Evolutionary conservation across 2,888 invertebrate species (phyloP).

Genomic region (Caradrina kadenii): DNA sequence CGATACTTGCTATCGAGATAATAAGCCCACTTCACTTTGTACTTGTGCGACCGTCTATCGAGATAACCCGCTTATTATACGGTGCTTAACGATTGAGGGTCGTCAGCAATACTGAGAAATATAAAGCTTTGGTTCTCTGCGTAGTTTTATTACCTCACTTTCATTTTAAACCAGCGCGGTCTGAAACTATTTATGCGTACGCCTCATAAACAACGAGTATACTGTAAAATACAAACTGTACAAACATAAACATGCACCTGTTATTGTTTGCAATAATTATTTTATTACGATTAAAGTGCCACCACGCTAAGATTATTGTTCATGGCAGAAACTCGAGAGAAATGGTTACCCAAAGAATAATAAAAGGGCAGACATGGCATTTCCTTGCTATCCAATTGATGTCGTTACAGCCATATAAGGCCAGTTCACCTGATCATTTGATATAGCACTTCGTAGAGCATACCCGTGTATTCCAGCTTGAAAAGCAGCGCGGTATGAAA

Average conservation of each 20-base stretch:
- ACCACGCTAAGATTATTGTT: constrained; percentile 1
- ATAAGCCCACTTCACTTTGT: neutral
- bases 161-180: constrained; percentile 14
- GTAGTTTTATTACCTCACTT: constrained; percentile 19
- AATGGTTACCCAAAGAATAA: neutral
- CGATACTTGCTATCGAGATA: constrained; percentile 4
- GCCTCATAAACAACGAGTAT: constrained; percentile 30
- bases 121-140: constrained; percentile 39
- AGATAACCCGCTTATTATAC: constrained; percentile 1
- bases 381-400: neutral
- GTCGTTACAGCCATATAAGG: neutral
- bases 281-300: constrained; percentile 33
- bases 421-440: neutral
- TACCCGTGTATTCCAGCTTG: constrained; percentile 12
- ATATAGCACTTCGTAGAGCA: neutral
- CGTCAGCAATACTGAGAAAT: constrained; percentile 45
- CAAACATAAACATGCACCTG: constrained; percentile 19
- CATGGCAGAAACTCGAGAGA: constrained; percentile 1
- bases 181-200: constrained; percentile 21
- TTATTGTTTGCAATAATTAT: constrained; percentile 26
- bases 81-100: neutral
- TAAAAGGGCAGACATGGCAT: neutral
- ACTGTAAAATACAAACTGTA: constrained; percentile 22
- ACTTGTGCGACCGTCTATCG: neutral
- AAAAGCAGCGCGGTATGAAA: neutral